These are phyloP conservation scores for Pygoscelis adeliae DNA, from an alignment of 2,113 vertebrate species.

Conservation along the genomic window DNA sequence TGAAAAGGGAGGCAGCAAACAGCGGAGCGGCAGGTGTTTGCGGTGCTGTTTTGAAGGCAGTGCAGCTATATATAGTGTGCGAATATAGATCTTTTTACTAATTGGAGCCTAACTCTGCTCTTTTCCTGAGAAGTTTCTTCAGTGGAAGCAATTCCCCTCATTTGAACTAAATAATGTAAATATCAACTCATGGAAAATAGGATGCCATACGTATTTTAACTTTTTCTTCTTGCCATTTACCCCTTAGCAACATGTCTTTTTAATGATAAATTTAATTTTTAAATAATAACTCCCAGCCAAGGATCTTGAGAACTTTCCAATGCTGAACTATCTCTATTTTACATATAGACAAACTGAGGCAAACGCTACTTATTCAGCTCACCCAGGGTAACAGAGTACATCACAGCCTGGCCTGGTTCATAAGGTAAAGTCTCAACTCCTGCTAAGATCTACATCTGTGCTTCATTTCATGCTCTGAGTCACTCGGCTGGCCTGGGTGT, in stretches of 20 bases:
- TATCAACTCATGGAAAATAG: background rate
- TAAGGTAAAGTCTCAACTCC: background rate
- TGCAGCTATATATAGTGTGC: background rate
- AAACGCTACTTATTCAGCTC: background rate
- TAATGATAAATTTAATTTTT: background rate
- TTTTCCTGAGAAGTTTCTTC: background rate
- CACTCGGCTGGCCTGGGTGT: background rate
- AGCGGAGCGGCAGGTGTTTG: background rate
- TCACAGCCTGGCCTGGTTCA: background rate
- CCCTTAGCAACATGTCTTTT: background rate
- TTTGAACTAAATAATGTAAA: background rate
- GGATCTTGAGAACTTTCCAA: background rate
- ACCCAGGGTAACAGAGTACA: background rate
- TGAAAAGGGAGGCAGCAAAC: background rate
- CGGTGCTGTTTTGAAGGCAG: background rate
- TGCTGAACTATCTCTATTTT: background rate
- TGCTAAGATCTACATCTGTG: background rate
- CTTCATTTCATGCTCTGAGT: constrained; percentile 8
- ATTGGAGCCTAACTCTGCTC: background rate
- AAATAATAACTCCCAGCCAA: background rate
- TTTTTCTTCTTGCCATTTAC: background rate
- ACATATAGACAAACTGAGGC: background rate
- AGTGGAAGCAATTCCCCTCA: background rate
- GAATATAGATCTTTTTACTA: background rate
- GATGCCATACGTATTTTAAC: background rate